Evolutionary conservation across 2,888 invertebrate genomes (phyloP).

Genomic region (Spisula solida): DNA sequence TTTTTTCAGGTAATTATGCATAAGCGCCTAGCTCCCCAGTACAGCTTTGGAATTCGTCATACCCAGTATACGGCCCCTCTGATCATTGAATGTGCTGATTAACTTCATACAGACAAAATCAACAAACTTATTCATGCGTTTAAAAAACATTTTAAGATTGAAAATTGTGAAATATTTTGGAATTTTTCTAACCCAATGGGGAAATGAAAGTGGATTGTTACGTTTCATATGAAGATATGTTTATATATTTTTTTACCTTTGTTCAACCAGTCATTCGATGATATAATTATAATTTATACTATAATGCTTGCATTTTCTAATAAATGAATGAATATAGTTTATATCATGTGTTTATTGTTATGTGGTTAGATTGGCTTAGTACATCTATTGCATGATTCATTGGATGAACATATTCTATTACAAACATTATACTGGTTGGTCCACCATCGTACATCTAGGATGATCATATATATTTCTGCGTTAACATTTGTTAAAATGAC

Average conservation of each 20-base stretch:
- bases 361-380: background rate
- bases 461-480: background rate
- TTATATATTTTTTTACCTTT: conserved; percentile 38
- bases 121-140: conserved; percentile 23
- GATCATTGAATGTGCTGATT: conserved; percentile 81
- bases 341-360: conserved; percentile 20
- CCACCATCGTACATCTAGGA: background rate
- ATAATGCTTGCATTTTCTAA: conserved; percentile 49
- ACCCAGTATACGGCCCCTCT: conserved; percentile 86
- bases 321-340: conserved; percentile 29
- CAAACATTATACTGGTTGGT: conserved; percentile 9
- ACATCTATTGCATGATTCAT: background rate
- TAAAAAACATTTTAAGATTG: background rate
- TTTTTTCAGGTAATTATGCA: conserved; percentile 80
- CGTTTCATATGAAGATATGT: background rate
- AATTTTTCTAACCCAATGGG: background rate
- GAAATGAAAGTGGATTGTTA: background rate
- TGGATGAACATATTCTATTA: background rate
- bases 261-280: conserved; percentile 17
- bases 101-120: conserved; percentile 42
- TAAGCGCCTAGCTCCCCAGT: conserved; percentile 85
- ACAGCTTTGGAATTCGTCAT: conserved; percentile 88
- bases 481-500: background rate
- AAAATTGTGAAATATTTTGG: background rate
- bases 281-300: conserved; percentile 19